phyloP scores from a whole-genome alignment of 2,888 invertebrate genomes.

The Azorinus chamasolen region DNA sequence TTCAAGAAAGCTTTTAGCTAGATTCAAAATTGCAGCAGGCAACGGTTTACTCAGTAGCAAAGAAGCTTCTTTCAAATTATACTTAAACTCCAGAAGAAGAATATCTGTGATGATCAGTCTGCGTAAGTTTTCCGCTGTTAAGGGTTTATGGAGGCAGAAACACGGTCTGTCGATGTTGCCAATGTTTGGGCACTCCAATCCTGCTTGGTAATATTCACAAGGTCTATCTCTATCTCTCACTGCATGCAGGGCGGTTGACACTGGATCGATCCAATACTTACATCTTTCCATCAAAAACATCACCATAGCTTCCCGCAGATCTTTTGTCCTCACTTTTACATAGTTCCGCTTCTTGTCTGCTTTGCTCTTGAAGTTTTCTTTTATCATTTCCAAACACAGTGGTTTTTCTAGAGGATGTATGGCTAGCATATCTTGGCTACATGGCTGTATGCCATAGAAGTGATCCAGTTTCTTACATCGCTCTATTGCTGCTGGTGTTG shows the following conservation, averaged over 20 bases:
- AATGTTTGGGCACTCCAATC: conserved; percentile 18
- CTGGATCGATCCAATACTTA: conserved; percentile 21
- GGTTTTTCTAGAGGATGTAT: conserved; percentile 66
- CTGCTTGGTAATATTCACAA: conserved; percentile 24
- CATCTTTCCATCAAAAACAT: conserved; percentile 45
- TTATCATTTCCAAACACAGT: conserved; percentile 53
- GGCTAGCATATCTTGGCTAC: conserved; percentile 35
- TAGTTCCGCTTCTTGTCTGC: conserved; percentile 9
- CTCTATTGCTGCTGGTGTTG: too few relatives aligned
- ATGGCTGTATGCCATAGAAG: conserved; percentile 68
- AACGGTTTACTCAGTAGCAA: conserved; percentile 8
- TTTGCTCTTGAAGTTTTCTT: conserved; percentile 12
- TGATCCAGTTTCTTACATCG: neutral
- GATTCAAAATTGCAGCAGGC: conserved; percentile 5
- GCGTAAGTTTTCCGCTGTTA: conserved; percentile 10
- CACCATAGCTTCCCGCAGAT: conserved; percentile 39
- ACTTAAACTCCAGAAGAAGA: conserved; percentile 50
- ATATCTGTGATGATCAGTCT: conserved; percentile 48
- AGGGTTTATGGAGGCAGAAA: conserved; percentile 11
- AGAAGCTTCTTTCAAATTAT: conserved; percentile 43
- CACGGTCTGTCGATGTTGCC: conserved; percentile 29
- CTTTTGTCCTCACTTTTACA: conserved; percentile 13
- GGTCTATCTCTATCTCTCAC: conserved; percentile 12
- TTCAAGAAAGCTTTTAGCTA: conserved; percentile 8
- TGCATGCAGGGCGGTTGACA: conserved; percentile 10